Evolutionary conservation across 2,113 vertebrate genomes (phyloP).

Genomic region (Ammodytes marinus): DNA sequence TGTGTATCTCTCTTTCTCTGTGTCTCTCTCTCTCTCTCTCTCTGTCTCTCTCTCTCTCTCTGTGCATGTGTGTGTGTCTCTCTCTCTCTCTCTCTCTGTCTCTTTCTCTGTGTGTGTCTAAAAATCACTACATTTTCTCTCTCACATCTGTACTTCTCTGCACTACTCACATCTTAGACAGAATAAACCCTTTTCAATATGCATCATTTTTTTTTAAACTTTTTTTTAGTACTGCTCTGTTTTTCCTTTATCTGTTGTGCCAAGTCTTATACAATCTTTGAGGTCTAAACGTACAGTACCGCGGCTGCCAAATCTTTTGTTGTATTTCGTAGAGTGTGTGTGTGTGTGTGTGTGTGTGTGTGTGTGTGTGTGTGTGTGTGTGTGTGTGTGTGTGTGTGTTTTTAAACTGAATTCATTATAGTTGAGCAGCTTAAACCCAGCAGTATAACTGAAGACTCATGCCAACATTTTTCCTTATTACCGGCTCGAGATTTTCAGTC

Average conservation of each 20-base stretch:
- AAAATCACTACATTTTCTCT: slow-evolving; percentile 9
- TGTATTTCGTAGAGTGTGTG: slow-evolving; percentile 35
- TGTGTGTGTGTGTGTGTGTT: background rate
- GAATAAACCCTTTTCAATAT: slow-evolving; percentile 61
- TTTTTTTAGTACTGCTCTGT: background rate
- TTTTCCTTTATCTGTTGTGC: slow-evolving; percentile 27
- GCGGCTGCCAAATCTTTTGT: slow-evolving; percentile 36
- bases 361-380: too few species aligned
- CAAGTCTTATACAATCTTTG: slow-evolving; percentile 40
- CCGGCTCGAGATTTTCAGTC: background rate
- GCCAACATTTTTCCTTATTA: slow-evolving; percentile 34
- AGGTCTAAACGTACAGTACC: slow-evolving; percentile 53
- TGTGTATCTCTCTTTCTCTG: too few species aligned
- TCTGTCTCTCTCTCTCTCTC: too few species aligned
- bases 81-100: too few species aligned
- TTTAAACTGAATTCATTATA: slow-evolving; percentile 56
- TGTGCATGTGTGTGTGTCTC: too few species aligned
- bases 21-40: too few species aligned
- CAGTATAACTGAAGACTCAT: slow-evolving; percentile 9
- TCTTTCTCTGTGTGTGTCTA: too few species aligned
- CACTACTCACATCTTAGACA: background rate
- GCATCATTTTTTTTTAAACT: slow-evolving; percentile 15
- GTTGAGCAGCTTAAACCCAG: slow-evolving; percentile 58
- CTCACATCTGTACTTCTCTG: background rate
- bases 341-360: too few species aligned